Base-by-base conservation (phyloP, 2,888 invertebrate species). In the Luperina nickerlii region DNA sequence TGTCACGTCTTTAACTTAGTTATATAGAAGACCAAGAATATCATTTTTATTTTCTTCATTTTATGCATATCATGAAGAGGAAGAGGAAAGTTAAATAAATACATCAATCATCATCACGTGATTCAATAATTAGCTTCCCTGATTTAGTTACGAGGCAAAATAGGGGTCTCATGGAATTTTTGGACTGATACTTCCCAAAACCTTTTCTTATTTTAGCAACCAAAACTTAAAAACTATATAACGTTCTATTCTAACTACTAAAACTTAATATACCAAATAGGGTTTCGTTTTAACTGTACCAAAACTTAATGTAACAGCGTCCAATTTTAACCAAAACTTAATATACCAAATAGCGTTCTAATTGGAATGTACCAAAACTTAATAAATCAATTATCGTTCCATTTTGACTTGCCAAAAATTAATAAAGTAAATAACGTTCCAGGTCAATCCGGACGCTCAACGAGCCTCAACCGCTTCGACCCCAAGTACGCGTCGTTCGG, bases 401-500 rank as follows among this genome's bases (percentile, higher is more conserved):
- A 11, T 32, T 68, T 32, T 24, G 18, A 1, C 0, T 27, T 20
- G 8, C 6, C 13, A 20, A 15, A 24, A 66, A 6, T 24, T 32
- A 6, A 70, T 67, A 67, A 57, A 38, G 2, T 6, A 32, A 32
- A 32, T 27, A 60, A 51, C 8, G 2, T 63, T 81, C 76, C 92
- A 95, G 95, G 94, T 91, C 94, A 94, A 88, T 90, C 94, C 86
- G 94, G 96, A 90, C 92, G 96, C 93, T 93, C 94, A 92, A 95
- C 94, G 86, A 94, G 95, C 96, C 97, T 97, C 97, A 97, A 97
- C 97, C 96, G 93, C 95, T 97, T 96, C 97, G 97, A 95, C 96
- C 97, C 95, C 93, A 97, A 97, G 93, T 97, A 97, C 94, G 97
- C 97, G 90, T 97, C 97, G 93, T 97, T 97, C 95, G 97, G 97